phyloP scores from a whole-genome alignment of 2,888 invertebrate species.

The Steinernema hermaphroditum region DNA sequence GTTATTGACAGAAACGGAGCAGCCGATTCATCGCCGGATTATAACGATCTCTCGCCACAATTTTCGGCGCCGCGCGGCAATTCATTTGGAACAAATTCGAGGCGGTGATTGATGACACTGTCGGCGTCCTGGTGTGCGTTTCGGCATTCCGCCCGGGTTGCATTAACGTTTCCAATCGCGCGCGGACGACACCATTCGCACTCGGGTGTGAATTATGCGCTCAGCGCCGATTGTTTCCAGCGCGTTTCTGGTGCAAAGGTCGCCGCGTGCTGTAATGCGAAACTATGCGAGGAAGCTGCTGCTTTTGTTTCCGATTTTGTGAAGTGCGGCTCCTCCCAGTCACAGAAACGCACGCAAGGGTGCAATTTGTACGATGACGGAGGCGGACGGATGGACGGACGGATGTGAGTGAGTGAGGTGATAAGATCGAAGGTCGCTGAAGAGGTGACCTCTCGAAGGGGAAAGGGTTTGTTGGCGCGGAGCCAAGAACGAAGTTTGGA shows the following conservation, averaged over 20 bases:
- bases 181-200: constrained; percentile 9
- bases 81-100: constrained; percentile 29
- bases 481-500: neutral
- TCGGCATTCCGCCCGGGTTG: constrained; percentile 1
- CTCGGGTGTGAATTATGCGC: constrained; percentile 30
- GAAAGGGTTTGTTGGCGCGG: too few species aligned
- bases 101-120: constrained; percentile 20
- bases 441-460: neutral
- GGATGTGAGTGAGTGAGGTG: too few species aligned
- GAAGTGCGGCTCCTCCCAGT: neutral
- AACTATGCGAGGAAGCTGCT: neutral
- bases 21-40: neutral
- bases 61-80: neutral
- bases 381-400: too few species aligned
- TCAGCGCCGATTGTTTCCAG: neutral
- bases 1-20: constrained; percentile 30
- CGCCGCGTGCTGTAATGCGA: neutral
- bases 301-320: neutral
- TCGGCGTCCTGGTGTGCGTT: neutral
- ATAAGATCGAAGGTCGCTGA: constrained; percentile 16
- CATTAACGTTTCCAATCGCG: constrained; percentile 22
- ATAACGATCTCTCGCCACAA: neutral
- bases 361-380: constrained; percentile 5
- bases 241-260: neutral
- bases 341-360: neutral